A percentile compares a stretch with the other conserved stretches of the same genome.
phyloP scores from a whole-genome alignment of 1,140 invertebrate genomes.

The Neocloeon triangulifer region DNA sequence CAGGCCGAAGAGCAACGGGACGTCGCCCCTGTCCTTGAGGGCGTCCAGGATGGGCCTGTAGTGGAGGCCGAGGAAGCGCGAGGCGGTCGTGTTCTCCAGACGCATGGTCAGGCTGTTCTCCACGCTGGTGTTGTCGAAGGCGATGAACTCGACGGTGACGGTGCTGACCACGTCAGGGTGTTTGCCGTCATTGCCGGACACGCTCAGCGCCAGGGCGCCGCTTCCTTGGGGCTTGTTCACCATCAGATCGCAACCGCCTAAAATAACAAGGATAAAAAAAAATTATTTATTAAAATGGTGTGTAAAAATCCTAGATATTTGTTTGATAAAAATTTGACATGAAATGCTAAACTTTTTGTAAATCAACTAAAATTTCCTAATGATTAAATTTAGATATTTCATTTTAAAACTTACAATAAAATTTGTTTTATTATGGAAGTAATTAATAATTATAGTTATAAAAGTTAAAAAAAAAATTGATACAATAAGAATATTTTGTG shows the following conservation, averaged over 20 bases:
- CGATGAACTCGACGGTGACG: conserved; percentile 55
- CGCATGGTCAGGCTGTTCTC: conserved; percentile 59
- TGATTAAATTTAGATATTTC: too few relatives aligned
- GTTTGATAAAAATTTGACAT: too few relatives aligned
- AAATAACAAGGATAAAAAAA: neutral
- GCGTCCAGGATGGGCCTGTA: conserved; percentile 48
- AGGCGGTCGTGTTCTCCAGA: conserved; percentile 43
- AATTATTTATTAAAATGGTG: too few relatives aligned
- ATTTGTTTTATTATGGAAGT: too few relatives aligned
- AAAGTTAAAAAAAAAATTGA: conserved; percentile 2
- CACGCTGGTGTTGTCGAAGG: conserved; percentile 57
- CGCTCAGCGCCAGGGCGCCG: conserved; percentile 32
- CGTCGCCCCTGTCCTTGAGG: conserved; percentile 34
- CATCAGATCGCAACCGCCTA: conserved; percentile 2
- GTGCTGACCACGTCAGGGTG: conserved; percentile 65
- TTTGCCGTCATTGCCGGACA: conserved; percentile 72
- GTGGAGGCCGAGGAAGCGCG: conserved; percentile 45
- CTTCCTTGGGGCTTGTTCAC: conserved; percentile 11
- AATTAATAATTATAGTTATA: too few relatives aligned
- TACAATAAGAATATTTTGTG: too few relatives aligned
- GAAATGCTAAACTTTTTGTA: too few relatives aligned
- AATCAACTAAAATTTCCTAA: too few relatives aligned
- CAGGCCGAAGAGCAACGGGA: conserved; percentile 45
- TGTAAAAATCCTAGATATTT: too few relatives aligned
- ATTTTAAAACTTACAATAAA: too few relatives aligned